These are phyloP conservation scores for Drosophila algonquin DNA, from an alignment of 2,888 invertebrate species.

Conservation along the genomic window DNA sequence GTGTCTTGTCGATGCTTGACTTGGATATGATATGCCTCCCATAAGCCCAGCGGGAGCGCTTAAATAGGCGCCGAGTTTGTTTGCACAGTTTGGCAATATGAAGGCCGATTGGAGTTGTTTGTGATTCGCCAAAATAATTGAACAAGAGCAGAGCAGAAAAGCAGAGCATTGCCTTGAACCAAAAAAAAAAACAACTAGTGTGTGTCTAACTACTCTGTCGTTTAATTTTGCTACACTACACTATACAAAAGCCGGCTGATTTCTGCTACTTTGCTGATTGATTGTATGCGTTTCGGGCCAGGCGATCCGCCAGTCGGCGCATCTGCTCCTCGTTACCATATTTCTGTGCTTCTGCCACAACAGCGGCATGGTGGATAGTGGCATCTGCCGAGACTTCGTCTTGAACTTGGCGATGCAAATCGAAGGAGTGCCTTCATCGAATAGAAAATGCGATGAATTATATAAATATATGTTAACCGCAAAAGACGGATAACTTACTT, in stretches of 20 bases:
- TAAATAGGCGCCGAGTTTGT: conserved; percentile 39
- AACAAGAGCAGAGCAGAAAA: background rate
- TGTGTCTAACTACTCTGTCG: conserved; percentile 21
- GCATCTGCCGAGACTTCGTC: conserved; percentile 85
- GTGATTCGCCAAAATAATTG: conserved; percentile 14
- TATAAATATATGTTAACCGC: background rate
- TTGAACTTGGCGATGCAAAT: conserved; percentile 84
- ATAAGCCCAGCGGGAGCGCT: conserved; percentile 16
- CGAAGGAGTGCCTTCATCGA: conserved; percentile 85
- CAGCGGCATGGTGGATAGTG: conserved; percentile 85
- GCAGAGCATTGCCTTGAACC: conserved; percentile 33
- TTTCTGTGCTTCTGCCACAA: conserved; percentile 85
- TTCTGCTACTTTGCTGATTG: conserved; percentile 49
- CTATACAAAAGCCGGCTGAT: background rate
- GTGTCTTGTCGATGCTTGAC: background rate
- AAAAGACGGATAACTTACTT: conserved; percentile 83
- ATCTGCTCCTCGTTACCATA: conserved; percentile 86
- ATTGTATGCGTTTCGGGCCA: conserved; percentile 55
- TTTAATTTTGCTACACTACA: conserved; percentile 34
- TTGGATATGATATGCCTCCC: conserved; percentile 35
- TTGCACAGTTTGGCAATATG: conserved; percentile 48
- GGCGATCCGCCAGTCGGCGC: conserved; percentile 80
- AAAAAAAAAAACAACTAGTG: conserved; percentile 18
- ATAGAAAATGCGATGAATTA: conserved; percentile 13
- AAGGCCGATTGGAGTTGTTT: conserved; percentile 25